Evolutionary conservation across 2,113 vertebrate genomes (phyloP).

Genomic region (Calidris pygmaea): DNA sequence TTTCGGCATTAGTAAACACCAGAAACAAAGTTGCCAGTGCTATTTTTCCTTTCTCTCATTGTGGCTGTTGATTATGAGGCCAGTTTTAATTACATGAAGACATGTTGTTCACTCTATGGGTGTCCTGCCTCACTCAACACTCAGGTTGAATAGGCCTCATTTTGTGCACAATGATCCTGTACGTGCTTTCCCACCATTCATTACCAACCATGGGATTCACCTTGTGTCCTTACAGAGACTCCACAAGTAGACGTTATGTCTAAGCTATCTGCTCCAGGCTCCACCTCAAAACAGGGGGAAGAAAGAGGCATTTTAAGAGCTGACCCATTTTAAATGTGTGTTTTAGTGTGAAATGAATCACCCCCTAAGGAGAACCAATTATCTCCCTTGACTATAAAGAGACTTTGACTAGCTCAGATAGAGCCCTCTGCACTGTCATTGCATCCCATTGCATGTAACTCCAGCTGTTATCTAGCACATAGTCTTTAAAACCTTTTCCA

Average conservation of each 20-base stretch:
- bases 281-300: not conserved
- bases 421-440: not conserved
- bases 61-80: not conserved
- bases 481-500: not conserved
- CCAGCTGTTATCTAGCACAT: not conserved
- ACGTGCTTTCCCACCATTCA: not conserved
- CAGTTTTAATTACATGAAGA: slow-evolving; percentile 58
- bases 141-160: slow-evolving; percentile 26
- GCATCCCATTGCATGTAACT: not conserved
- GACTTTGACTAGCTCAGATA: not conserved
- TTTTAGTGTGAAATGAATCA: slow-evolving; percentile 23
- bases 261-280: not conserved
- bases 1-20: not conserved
- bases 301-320: not conserved
- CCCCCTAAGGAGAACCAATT: not conserved
- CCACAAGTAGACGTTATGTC: not conserved
- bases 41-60: not conserved
- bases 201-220: not conserved
- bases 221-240: not conserved
- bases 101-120: slow-evolving; percentile 33
- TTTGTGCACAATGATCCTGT: slow-evolving; percentile 21
- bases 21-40: not conserved
- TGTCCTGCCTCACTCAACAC: slow-evolving; percentile 42
- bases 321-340: slow-evolving; percentile 59
- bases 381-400: slow-evolving; percentile 1